Percentiles rank a stretch among this genome's conserved stretches.
These are phyloP conservation scores for Macropus fuliginosus DNA, from an alignment of 2,797 vertebrate genomes.

Conservation along the genomic window DNA sequence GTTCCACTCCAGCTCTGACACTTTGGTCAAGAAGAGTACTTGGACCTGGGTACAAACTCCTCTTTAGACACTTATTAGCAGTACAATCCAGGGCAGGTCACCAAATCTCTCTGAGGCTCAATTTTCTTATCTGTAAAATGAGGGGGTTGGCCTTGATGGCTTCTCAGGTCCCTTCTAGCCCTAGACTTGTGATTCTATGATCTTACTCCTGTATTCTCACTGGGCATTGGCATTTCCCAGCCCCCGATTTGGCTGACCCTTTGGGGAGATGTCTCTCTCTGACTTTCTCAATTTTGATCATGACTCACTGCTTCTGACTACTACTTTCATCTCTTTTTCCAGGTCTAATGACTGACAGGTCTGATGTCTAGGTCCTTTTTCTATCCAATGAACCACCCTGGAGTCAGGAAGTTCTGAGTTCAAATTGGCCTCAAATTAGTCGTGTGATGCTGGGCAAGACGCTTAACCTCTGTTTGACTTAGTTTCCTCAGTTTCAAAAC, in stretches of 20 bases:
- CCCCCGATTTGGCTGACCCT: neutral
- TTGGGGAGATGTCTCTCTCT: neutral
- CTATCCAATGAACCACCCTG: neutral
- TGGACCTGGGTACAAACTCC: neutral
- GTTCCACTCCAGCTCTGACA: neutral
- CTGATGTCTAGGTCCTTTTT: neutral
- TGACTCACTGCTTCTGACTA: neutral
- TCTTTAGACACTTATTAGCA: neutral
- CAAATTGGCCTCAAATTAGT: neutral
- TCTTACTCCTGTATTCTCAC: neutral
- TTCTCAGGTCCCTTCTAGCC: neutral
- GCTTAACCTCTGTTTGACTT: neutral
- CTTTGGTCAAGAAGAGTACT: neutral
- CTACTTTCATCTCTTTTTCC: neutral
- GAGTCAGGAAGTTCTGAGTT: neutral
- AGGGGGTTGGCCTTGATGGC: neutral
- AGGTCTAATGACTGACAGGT: neutral
- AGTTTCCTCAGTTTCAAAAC: neutral
- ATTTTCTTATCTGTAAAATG: neutral
- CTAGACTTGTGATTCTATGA: neutral
- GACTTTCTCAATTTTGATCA: neutral
- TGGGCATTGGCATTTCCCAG: neutral
- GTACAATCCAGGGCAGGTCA: neutral
- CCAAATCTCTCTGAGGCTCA: neutral
- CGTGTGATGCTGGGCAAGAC: neutral